Percentiles rank a stretch among this genome's conserved stretches.
Evolutionary conservation across 1,140 invertebrate genomes (phyloP).

Genomic region (Arion vulgaris): DNA sequence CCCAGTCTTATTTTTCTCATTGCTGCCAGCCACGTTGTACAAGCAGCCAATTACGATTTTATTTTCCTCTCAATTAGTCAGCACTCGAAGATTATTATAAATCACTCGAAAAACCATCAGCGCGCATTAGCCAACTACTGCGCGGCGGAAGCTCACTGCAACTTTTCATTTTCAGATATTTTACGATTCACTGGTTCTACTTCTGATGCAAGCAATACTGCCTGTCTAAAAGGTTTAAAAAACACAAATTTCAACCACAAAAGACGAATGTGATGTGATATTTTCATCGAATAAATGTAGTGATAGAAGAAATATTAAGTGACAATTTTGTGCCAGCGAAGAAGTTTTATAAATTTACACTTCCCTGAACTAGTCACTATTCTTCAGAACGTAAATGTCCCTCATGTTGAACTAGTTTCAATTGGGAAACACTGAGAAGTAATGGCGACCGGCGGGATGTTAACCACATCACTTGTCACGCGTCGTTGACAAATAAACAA

Average conservation of each 20-base stretch:
- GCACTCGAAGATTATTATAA: background rate
- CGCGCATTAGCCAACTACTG: background rate
- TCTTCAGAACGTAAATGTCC: too few relatives aligned
- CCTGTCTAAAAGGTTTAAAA: background rate
- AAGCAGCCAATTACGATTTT: background rate
- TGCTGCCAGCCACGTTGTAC: background rate
- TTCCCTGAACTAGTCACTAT: background rate
- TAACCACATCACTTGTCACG: too few relatives aligned
- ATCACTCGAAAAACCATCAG: constrained; percentile 8
- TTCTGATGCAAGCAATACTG: background rate
- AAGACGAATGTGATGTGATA: background rate
- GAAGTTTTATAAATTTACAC: background rate
- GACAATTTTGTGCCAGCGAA: background rate
- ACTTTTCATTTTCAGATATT: constrained; percentile 7
- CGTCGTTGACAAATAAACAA: too few relatives aligned
- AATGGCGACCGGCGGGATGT: too few relatives aligned
- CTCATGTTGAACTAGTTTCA: too few relatives aligned
- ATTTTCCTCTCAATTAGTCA: background rate
- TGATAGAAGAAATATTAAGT: background rate
- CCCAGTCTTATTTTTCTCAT: background rate
- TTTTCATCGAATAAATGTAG: background rate
- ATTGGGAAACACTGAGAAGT: too few relatives aligned
- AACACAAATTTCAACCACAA: background rate
- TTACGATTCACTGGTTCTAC: background rate
- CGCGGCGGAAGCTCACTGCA: background rate